Percentiles rank a stretch among this genome's conserved stretches.
Evolutionary conservation across 2,888 invertebrate genomes (phyloP).

Genomic region (Cantharis lateralis): DNA sequence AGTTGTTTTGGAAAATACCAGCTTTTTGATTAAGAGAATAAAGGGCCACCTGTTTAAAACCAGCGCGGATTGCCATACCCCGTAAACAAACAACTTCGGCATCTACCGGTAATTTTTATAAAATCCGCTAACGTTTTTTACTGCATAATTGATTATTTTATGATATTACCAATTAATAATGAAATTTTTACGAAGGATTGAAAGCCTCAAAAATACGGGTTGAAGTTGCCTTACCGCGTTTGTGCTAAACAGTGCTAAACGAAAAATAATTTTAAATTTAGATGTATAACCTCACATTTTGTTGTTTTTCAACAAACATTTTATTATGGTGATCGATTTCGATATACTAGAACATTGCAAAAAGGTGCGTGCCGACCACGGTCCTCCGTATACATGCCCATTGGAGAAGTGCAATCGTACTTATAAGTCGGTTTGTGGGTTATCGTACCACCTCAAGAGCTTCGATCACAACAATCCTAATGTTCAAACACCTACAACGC

Average conservation of each 20-base stretch:
- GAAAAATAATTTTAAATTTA: not conserved
- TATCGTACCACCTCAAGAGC: conserved; percentile 84
- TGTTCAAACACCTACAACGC: conserved; percentile 62
- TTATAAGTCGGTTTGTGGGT: conserved; percentile 84
- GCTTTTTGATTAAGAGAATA: too few species aligned
- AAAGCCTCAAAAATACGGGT: not conserved
- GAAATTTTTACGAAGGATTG: not conserved
- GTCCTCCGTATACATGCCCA: conserved; percentile 86
- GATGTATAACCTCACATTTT: not conserved
- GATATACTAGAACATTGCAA: conserved; percentile 86
- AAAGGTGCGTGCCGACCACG: conserved; percentile 77
- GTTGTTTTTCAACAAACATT: conserved; percentile 39
- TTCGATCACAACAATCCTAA: conserved; percentile 83
- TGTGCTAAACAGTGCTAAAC: not conserved
- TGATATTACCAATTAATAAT: not conserved
- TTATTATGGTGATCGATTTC: conserved; percentile 77
- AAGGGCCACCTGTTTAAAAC: not conserved
- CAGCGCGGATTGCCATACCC: not conserved
- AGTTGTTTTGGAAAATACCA: too few species aligned
- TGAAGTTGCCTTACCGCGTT: not conserved
- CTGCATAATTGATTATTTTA: not conserved
- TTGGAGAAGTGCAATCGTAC: conserved; percentile 82
- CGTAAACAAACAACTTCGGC: not conserved
- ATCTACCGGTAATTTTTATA: not conserved
- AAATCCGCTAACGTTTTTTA: not conserved